Conservation (phyloP, 2,113 vertebrate species). For the Mastomys natalensis region DNA sequence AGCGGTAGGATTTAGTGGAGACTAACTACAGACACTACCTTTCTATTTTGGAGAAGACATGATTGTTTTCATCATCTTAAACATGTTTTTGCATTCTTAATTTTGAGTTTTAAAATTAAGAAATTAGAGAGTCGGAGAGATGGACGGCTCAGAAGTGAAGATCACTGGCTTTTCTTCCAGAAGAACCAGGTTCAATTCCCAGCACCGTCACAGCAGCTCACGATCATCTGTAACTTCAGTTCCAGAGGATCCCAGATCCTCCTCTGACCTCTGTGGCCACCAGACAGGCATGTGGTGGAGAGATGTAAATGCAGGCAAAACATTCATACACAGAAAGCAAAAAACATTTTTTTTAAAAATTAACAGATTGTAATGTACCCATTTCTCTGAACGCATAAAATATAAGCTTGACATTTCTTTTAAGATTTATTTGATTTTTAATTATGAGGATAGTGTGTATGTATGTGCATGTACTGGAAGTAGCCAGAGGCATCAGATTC, state of each 20-base stretch:
- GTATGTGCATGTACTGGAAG: background rate
- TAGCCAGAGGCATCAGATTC: background rate
- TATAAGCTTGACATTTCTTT: background rate
- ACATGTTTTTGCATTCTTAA: background rate
- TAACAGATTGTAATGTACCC: background rate
- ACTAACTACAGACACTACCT: conserved; percentile 38
- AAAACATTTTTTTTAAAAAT: background rate
- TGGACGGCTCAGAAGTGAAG: background rate
- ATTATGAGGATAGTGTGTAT: background rate
- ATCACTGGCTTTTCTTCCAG: background rate
- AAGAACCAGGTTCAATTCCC: background rate
- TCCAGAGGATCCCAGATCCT: background rate
- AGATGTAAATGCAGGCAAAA: background rate
- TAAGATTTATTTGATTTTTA: background rate
- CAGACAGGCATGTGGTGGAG: background rate
- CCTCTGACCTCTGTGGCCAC: background rate
- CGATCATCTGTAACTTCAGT: background rate
- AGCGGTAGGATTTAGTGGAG: conserved; percentile 19
- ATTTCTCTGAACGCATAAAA: background rate
- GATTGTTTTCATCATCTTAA: conserved; percentile 38
- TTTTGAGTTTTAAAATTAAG: conserved; percentile 62
- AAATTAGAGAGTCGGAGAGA: background rate
- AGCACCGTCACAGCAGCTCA: background rate
- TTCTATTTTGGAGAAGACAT: conserved; percentile 35
- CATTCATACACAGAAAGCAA: background rate